Percentiles rank a stretch among this genome's conserved stretches.
phyloP scores from a whole-genome alignment of 2,888 invertebrate genomes.

The Halictus ligatus region DNA sequence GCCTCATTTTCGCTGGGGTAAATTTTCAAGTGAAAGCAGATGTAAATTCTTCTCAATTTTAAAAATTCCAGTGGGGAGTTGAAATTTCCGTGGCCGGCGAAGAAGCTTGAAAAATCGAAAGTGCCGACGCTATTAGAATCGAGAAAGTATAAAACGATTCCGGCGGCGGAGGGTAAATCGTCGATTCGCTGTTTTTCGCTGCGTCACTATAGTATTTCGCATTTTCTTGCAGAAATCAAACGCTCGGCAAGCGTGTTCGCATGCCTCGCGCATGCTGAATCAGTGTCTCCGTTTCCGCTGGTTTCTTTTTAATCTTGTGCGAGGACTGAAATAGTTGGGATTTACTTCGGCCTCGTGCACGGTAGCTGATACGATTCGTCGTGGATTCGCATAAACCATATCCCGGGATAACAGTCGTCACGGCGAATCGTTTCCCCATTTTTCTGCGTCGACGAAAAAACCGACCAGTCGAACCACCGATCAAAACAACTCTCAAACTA shows the following conservation, averaged over 20 bases:
- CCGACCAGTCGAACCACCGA: not conserved
- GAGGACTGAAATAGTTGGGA: constrained; percentile 37
- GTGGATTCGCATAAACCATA: constrained; percentile 29
- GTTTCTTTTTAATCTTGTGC: constrained; percentile 20
- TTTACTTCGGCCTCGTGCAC: constrained; percentile 33
- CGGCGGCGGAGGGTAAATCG: not conserved
- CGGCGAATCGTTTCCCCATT: constrained; percentile 41
- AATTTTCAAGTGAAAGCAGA: no score
- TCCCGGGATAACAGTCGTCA: constrained; percentile 16
- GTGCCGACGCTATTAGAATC: not conserved
- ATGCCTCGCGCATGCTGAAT: constrained; percentile 26
- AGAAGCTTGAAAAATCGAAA: not conserved
- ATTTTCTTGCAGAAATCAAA: not conserved
- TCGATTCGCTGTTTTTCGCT: not conserved
- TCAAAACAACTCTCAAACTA: constrained; percentile 12
- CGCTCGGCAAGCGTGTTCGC: not conserved
- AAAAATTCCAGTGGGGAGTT: not conserved
- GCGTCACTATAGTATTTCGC: not conserved
- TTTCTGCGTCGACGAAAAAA: constrained; percentile 28
- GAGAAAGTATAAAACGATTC: not conserved
- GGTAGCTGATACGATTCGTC: constrained; percentile 44
- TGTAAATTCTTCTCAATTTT: no score
- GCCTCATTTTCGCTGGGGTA: no score
- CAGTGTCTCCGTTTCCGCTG: constrained; percentile 1
- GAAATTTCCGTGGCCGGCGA: not conserved